A percentile compares a stretch with the other conserved stretches of the same genome.
Conservation (phyloP, 2,113 vertebrate genomes). For the Anguilla japonica region DNA sequence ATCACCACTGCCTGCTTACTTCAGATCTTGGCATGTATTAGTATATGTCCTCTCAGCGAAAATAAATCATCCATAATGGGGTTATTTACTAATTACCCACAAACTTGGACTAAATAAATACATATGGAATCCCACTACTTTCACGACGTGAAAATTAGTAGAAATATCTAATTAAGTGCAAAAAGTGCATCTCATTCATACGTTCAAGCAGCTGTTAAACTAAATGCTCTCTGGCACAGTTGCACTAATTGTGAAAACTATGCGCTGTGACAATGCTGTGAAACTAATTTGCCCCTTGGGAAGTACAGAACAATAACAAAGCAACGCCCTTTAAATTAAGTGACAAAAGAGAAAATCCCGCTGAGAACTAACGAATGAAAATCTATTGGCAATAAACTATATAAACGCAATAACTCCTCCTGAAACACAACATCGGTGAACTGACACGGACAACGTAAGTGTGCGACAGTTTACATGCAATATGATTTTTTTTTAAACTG, state of each 20-base stretch:
- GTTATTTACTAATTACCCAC: not conserved
- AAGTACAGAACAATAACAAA: constrained; percentile 14
- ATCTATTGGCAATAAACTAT: not conserved
- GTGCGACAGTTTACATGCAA: not conserved
- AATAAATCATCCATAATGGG: not conserved
- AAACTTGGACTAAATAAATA: too few relatives aligned
- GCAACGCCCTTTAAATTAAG: not conserved
- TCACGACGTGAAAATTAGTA: not conserved
- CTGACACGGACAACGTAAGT: not conserved
- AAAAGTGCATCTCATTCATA: not conserved
- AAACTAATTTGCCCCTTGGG: constrained; percentile 49
- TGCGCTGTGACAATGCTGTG: constrained; percentile 34
- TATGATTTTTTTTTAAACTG: not conserved
- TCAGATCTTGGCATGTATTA: too few relatives aligned
- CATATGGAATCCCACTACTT: not conserved
- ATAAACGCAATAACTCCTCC: constrained; percentile 24
- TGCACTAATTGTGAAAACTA: constrained; percentile 33
- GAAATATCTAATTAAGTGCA: not conserved
- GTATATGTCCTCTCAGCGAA: too few relatives aligned
- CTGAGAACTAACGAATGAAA: constrained; percentile 1
- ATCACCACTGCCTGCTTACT: too few relatives aligned
- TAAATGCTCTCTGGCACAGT: not conserved
- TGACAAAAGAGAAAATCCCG: not conserved
- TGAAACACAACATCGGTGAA: not conserved
- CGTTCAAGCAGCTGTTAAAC: not conserved